Evolutionary conservation across 2,113 vertebrate genomes (phyloP).

Genomic region (Prunella fulvescens): DNA sequence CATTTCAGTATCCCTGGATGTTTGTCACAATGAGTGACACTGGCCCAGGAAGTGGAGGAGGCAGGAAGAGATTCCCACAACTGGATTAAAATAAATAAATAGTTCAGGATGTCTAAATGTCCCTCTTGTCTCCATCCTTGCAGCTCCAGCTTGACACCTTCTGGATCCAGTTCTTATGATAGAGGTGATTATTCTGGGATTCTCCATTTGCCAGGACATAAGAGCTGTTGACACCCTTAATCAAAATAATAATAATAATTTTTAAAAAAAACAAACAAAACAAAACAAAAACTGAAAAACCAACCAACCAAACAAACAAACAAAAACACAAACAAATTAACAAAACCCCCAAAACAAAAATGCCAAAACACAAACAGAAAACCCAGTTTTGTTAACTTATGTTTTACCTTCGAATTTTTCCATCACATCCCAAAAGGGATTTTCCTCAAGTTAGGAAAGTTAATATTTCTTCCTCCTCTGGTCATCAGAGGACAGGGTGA

Average conservation of each 20-base stretch:
- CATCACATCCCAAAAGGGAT: neutral
- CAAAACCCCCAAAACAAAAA: neutral
- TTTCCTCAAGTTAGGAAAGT: neutral
- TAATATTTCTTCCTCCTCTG: neutral
- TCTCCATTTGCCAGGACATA: neutral
- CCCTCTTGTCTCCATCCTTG: neutral
- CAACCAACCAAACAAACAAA: no score
- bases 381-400: no score
- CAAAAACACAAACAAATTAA: neutral
- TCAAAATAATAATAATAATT: neutral
- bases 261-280: no score
- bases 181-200: neutral
- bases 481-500: no score
- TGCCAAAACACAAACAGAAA: neutral
- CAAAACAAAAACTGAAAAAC: no score
- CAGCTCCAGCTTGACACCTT: neutral
- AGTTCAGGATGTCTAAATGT: neutral
- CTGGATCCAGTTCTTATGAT: neutral
- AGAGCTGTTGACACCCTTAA: neutral
- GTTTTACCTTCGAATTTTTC: neutral
- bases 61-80: neutral
- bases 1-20: neutral
- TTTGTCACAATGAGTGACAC: neutral
- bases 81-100: neutral
- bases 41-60: neutral